Base-by-base conservation (phyloP, 2,113 vertebrate genomes). In the Silurus glanis region DNA sequence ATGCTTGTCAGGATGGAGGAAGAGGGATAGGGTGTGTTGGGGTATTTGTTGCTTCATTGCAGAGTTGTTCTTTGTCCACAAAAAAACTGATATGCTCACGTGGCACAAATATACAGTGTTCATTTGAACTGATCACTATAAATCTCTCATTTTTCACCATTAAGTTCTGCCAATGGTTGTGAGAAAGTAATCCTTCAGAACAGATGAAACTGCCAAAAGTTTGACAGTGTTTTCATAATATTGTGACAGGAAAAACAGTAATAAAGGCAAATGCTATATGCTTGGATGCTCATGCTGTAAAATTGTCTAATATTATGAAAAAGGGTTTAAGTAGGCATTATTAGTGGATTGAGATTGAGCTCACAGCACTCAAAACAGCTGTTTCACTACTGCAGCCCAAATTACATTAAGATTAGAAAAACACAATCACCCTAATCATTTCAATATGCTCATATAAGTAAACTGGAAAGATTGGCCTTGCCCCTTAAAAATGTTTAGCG, bases 1-100 rank as follows among this genome's bases (percentile, higher is more conserved):
- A 85, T 88, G 83, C 80, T 82, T 80, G 79, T 56, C 69, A 88
- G 72, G 81, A 64, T 87, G 82, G 87, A 89, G 58, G 61, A 83
- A 81, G 71, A 85, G 78, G 82, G 71, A 86, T 82, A 71, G 80
- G 9, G 53, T 14, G 69, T 61, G 80, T 72, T 66, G 53, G 28
- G 81, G 64, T 83, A 81, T 85, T 47, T 85, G 78, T 53, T 88
- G 82, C 86, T 86, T 84, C 62, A 45, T 37, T 58, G 83, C 58
- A 84, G 69, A 74, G 79, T 76, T 83, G 83, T 87, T 85, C 79
- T 80, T 86, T 69, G 81, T 83, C 83, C 13, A 12, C 64, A 53
- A 56, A 37, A 71, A 67, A 85, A 83, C 74, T 66, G 55, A 76
- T 66, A 51, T 53, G 49, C 58, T 85, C 56, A 62, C 86, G 66